Conservation (phyloP, 30 jellyfish, hydroid and myxozoan species). For the Sanderia malayensis region DNA sequence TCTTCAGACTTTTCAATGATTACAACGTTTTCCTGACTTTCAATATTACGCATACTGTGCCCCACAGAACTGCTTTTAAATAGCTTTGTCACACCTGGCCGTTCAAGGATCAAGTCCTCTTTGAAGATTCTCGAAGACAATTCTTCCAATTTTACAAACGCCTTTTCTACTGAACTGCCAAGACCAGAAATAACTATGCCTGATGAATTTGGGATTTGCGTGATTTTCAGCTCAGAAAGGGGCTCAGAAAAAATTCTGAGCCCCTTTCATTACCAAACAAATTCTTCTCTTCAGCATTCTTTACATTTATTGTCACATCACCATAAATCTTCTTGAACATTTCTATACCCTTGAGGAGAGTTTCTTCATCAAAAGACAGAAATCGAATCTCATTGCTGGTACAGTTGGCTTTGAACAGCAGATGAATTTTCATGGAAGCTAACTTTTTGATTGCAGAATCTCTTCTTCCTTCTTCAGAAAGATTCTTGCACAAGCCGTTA, state of each 20-base stretch:
- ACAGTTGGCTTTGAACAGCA: background rate
- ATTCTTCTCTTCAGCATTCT: background rate
- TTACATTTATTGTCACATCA: too few species aligned
- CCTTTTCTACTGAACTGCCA: background rate
- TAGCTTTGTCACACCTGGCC: slow-evolving; percentile 39
- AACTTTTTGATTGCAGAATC: background rate
- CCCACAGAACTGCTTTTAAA: background rate
- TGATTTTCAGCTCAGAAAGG: too few species aligned
- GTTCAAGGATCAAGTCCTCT: background rate
- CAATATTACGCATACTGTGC: background rate
- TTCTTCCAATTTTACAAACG: background rate
- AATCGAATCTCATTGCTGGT: background rate
- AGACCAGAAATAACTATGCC: background rate
- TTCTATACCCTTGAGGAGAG: background rate
- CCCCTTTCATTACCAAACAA: background rate
- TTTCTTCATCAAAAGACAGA: background rate
- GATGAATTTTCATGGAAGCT: background rate
- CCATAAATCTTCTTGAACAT: background rate
- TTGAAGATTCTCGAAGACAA: background rate
- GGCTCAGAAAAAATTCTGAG: background rate
- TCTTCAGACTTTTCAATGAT: slow-evolving; percentile 24
- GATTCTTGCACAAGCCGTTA: background rate
- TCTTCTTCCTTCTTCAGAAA: background rate
- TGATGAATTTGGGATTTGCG: background rate
- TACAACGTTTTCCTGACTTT: slow-evolving; percentile 11